Evolutionary conservation across 2,113 vertebrate genomes (phyloP).

Genomic region (Tiliqua scincoides): DNA sequence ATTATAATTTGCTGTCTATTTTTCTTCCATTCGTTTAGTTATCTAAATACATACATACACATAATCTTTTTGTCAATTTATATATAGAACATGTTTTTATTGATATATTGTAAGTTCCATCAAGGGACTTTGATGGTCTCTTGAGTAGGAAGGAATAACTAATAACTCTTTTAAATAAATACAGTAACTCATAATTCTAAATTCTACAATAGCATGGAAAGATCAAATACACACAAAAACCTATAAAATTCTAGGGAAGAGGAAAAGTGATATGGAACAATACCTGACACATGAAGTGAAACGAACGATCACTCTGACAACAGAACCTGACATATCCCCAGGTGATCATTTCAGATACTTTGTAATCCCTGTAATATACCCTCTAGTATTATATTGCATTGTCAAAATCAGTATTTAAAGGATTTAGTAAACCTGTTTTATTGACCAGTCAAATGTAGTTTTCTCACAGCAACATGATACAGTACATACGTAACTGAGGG

Average conservation of each 20-base stretch:
- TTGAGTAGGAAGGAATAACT: too few species aligned
- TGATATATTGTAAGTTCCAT: not conserved
- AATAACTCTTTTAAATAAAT: not conserved
- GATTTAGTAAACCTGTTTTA: conserved; percentile 70
- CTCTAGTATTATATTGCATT: conserved; percentile 61
- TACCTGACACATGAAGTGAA: conserved; percentile 25
- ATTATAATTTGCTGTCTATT: too few species aligned
- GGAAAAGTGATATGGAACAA: conserved; percentile 3
- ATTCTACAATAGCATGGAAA: not conserved
- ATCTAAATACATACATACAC: too few species aligned
- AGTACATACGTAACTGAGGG: conserved; percentile 39
- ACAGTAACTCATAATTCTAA: not conserved
- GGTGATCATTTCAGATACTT: conserved; percentile 38
- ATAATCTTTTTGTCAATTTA: too few species aligned
- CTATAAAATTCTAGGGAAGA: not conserved
- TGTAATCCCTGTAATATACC: conserved; percentile 38
- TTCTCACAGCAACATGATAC: conserved; percentile 70
- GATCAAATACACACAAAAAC: not conserved
- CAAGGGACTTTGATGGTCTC: too few species aligned
- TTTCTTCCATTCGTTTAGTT: too few species aligned
- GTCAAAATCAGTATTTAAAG: conserved; percentile 59
- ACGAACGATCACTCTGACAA: conserved; percentile 17
- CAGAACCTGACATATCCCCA: conserved; percentile 34
- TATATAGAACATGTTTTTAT: too few species aligned
- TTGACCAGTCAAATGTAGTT: conserved; percentile 58